Evolutionary conservation across 2,797 vertebrate genomes (phyloP).

Genomic region (Spea hammondii): DNA sequence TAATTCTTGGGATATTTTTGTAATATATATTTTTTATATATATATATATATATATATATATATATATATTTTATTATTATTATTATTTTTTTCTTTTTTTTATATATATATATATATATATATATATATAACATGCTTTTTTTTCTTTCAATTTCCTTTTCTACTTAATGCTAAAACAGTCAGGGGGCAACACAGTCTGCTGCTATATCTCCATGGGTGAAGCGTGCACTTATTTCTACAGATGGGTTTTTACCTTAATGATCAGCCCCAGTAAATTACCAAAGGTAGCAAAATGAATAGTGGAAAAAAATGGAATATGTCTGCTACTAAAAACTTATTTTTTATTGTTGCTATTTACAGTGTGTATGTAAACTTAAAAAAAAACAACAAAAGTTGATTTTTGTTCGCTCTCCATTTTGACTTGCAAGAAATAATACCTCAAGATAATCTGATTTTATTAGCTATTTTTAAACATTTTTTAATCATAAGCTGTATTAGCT

Average conservation of each 20-base stretch:
- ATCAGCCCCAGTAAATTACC: slow-evolving; percentile 93
- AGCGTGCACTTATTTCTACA: slow-evolving; percentile 93
- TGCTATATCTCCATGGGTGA: slow-evolving; percentile 85
- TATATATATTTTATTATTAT: background rate
- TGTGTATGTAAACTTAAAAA: slow-evolving; percentile 82
- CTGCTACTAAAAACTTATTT: slow-evolving; percentile 83
- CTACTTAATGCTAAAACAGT: slow-evolving; percentile 90
- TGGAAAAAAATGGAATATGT: slow-evolving; percentile 78
- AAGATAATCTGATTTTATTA: slow-evolving; percentile 91
- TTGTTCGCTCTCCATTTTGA: slow-evolving; percentile 85
- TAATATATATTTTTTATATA: slow-evolving; percentile 88
- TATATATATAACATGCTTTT: background rate
- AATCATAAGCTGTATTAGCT: slow-evolving; percentile 97
- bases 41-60: background rate
- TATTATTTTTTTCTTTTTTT: slow-evolving; percentile 79
- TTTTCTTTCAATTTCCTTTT: slow-evolving; percentile 89
- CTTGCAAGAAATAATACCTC: slow-evolving; percentile 95
- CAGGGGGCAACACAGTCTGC: slow-evolving; percentile 86
- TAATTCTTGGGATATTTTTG: slow-evolving; percentile 95
- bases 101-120: slow-evolving; percentile 76
- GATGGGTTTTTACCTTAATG: slow-evolving; percentile 84
- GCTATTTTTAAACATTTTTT: slow-evolving; percentile 90
- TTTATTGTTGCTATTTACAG: slow-evolving; percentile 86
- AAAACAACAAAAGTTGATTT: slow-evolving; percentile 77
- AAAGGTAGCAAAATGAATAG: slow-evolving; percentile 93